These are phyloP conservation scores for Mormyrops attenuatus DNA, from an alignment of 2,797 vertebrate species.

Conservation along the genomic window DNA sequence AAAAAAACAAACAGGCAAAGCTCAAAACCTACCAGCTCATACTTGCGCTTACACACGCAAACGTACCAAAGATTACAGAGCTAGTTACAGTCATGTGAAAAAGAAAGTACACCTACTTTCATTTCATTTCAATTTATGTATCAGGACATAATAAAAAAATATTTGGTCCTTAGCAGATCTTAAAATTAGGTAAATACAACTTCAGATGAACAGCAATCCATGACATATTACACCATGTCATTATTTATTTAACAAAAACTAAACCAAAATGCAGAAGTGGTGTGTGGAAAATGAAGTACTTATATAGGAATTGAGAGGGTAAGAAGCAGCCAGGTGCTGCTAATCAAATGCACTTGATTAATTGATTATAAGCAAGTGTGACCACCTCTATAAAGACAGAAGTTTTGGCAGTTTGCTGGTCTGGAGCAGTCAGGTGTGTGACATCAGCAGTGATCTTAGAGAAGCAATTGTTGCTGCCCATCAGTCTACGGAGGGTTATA, in stretches of 20 bases:
- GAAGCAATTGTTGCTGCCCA: neutral
- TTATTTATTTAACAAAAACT: neutral
- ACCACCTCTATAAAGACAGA: neutral
- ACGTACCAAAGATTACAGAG: neutral
- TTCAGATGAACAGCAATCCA: neutral
- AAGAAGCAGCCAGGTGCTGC: neutral
- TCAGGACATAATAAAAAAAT: neutral
- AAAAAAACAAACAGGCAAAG: too few relatives aligned
- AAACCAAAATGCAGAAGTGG: neutral
- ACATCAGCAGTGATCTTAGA: neutral
- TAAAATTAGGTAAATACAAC: neutral
- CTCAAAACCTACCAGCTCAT: neutral
- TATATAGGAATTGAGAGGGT: neutral
- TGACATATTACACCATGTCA: neutral
- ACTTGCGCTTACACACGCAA: neutral
- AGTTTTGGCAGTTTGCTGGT: neutral
- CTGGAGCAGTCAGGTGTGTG: neutral
- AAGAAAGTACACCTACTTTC: neutral
- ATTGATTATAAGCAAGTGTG: neutral
- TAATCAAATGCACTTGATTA: neutral
- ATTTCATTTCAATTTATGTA: neutral
- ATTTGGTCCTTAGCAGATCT: neutral
- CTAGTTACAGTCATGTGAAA: neutral
- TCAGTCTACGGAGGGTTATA: neutral
- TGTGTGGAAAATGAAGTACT: neutral